phyloP scores from a whole-genome alignment of 2,888 invertebrate species.

The Brachycybe producta region DNA sequence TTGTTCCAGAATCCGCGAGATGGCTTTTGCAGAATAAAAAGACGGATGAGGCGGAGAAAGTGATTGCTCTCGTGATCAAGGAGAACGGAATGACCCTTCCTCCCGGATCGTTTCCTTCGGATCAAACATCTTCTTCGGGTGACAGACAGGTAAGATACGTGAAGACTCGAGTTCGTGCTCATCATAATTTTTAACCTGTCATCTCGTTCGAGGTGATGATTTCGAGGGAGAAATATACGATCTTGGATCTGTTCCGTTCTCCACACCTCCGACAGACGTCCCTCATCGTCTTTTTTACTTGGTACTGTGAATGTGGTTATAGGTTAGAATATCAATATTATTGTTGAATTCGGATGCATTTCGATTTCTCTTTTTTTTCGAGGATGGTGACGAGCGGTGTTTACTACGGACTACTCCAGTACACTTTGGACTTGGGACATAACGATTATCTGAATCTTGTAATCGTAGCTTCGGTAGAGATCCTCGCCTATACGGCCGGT shows the following conservation, averaged over 20 bases:
- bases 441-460: conserved; percentile 60
- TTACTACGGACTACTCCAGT: conserved; percentile 66
- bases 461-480: conserved; percentile 46
- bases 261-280: conserved; percentile 27
- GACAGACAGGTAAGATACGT: too few species aligned
- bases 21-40: conserved; percentile 56
- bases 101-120: conserved; percentile 10
- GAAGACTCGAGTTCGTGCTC: too few species aligned
- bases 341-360: not conserved
- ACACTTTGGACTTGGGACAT: conserved; percentile 58
- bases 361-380: conserved; percentile 9
- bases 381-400: conserved; percentile 58
- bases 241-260: conserved; percentile 19
- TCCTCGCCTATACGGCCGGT: conserved; percentile 55
- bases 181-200: too few species aligned
- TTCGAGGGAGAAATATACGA: not conserved
- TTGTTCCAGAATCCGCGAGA: conserved; percentile 52
- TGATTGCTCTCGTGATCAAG: conserved; percentile 46
- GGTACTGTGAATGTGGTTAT: conserved; percentile 17
- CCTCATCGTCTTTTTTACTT: conserved; percentile 27
- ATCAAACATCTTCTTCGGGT: too few species aligned
- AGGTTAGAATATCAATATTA: not conserved
- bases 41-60: conserved; percentile 42
- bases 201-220: too few species aligned
- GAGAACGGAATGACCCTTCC: conserved; percentile 42